A percentile compares a stretch with the other conserved stretches of the same genome.
These are phyloP conservation scores for Autographa pulchrina DNA, from an alignment of 2,888 invertebrate genomes.

Conservation along the genomic window DNA sequence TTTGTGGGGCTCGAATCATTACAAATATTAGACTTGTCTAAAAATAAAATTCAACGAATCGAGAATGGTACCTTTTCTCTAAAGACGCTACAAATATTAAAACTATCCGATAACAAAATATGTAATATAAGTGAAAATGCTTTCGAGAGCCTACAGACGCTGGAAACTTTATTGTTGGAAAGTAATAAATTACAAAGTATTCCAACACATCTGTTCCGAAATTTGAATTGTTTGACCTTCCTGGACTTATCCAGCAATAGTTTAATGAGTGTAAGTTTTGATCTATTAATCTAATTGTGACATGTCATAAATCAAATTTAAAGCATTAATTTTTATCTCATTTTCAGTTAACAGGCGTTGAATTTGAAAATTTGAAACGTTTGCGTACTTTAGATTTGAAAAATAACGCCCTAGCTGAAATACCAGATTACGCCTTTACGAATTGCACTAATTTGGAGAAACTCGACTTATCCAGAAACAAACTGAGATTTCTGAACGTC, in stretches of 20 bases:
- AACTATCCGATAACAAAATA: conserved; percentile 92
- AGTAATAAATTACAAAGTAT: conserved; percentile 88
- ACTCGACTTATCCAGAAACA: conserved; percentile 92
- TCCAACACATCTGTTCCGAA: conserved; percentile 83
- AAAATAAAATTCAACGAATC: conserved; percentile 90
- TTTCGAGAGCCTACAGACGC: conserved; percentile 85
- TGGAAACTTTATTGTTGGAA: conserved; percentile 88
- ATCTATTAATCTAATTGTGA: background rate
- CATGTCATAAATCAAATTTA: background rate
- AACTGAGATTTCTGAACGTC: conserved; percentile 90
- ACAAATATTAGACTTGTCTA: conserved; percentile 92
- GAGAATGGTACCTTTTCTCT: conserved; percentile 90
- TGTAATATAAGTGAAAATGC: conserved; percentile 88
- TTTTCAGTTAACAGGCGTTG: conserved; percentile 87
- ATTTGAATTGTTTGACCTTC: conserved; percentile 84
- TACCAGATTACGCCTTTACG: conserved; percentile 90
- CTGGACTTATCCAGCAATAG: conserved; percentile 89
- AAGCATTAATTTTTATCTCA: background rate
- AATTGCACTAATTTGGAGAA: conserved; percentile 90
- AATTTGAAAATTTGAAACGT: conserved; percentile 87
- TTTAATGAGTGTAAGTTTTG: conserved; percentile 81
- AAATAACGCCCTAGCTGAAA: conserved; percentile 90
- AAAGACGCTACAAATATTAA: conserved; percentile 89
- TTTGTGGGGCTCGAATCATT: conserved; percentile 90
- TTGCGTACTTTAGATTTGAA: conserved; percentile 92